Evolutionary conservation across 1,140 invertebrate genomes (phyloP).

Genomic region (Calephelis virginiensis): DNA sequence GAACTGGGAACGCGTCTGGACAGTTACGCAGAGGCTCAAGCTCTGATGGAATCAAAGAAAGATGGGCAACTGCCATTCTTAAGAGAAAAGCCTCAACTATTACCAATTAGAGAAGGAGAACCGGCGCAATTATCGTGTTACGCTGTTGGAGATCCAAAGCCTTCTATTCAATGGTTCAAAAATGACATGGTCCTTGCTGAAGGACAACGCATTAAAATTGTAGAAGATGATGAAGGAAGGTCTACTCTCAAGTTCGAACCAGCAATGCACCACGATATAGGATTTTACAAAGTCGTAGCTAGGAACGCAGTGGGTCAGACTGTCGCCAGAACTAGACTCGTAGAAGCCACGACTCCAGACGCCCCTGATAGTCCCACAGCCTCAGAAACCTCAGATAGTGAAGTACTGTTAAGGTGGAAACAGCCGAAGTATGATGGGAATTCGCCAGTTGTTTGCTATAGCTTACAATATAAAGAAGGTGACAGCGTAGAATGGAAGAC

Average conservation of each 20-base stretch:
- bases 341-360: conserved; percentile 86
- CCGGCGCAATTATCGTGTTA: conserved; percentile 89
- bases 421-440: conserved; percentile 92
- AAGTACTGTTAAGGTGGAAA: conserved; percentile 93
- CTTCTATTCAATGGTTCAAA: conserved; percentile 97
- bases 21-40: conserved; percentile 90
- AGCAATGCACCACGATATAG: conserved; percentile 88
- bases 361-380: conserved; percentile 93
- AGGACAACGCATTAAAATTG: conserved; percentile 87
- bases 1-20: conserved; percentile 90
- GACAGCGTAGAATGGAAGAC: conserved; percentile 92
- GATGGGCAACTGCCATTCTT: conserved; percentile 90
- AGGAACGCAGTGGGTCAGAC: conserved; percentile 91
- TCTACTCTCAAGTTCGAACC: conserved; percentile 88
- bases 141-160: conserved; percentile 93
- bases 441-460: conserved; percentile 90
- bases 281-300: conserved; percentile 97
- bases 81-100: conserved; percentile 88
- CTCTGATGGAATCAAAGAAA: conserved; percentile 88
- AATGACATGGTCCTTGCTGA: conserved; percentile 92
- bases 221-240: conserved; percentile 86
- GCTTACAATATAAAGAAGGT: conserved; percentile 87
- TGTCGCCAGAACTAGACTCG: conserved; percentile 85
- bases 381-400: conserved; percentile 89
- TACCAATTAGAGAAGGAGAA: conserved; percentile 88